Evolutionary conservation across 2,113 vertebrate genomes (phyloP), one percentile per base, ranked within the genome.

Genomic region (Gallinago paraguaiae): DNA sequence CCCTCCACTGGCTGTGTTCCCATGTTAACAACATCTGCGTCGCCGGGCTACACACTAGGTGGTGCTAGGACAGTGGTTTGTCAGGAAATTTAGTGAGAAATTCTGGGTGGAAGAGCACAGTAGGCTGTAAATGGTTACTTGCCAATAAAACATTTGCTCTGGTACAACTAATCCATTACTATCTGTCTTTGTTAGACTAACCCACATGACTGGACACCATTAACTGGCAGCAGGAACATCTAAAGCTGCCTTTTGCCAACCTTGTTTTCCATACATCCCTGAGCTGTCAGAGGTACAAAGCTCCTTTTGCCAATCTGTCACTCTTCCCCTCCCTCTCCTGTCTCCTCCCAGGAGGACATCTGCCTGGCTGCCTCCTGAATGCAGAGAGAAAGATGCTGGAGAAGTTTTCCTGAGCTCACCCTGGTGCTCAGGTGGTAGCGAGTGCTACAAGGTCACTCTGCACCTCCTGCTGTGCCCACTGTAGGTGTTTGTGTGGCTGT

Each of bases 31-130:
- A 41, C 7, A 2, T 3, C 19, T 8, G 68, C 81, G 28, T 25
- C 12, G 63, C 33, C 50, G 9, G 17, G n/a, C 46, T n/a, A 82
- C 78, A 11, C 97, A 93, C 94, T 92, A 97, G 96, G 30, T 97
- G 97, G 96, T 90, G 95, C 93, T 96, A 68, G 68, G 93, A 94
- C 78, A 84, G 84, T 74, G 70, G 82, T 27, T 92, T 83, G 88
- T 59, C 45, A 9, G 33, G 70, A 54, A 70, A 92, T 50, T 5
- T 5, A 41, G 51, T 0, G n/a, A 76, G 79, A 82, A 86, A 93
- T 64, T 30, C 63, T 50, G 72, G 31, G 61, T 81, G 90, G 86
- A 90, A 75, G 90, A 71, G 86, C 69, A 23, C 86, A 13, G 88
- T 53, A 45, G 90, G 90, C 16, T 92, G 46, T 67, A 76, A 64